Percentiles rank a stretch among this genome's conserved stretches.
Evolutionary conservation across 2,113 vertebrate genomes (phyloP).

Genomic region (Dasyornis broadbenti): DNA sequence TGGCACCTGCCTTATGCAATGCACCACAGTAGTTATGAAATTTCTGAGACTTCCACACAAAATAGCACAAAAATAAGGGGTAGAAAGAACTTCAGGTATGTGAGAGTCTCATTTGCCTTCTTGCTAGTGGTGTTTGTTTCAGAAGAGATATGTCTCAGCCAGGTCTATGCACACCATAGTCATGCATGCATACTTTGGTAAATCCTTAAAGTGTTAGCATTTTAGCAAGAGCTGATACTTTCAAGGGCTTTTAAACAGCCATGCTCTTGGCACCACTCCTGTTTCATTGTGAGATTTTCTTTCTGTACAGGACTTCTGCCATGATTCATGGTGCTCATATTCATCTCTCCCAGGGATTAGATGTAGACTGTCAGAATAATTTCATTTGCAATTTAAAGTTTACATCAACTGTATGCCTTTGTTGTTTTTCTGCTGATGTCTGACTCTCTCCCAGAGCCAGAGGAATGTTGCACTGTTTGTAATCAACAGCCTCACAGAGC

Average conservation of each 20-base stretch:
- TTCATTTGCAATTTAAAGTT: background rate
- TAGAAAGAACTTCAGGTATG: background rate
- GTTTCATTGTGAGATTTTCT: background rate
- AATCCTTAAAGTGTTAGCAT: background rate
- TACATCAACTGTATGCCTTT: background rate
- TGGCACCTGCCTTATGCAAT: background rate
- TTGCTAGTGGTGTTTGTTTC: background rate
- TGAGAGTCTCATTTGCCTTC: background rate
- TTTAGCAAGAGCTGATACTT: background rate
- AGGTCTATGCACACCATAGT: background rate
- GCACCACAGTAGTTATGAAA: background rate
- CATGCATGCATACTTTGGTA: background rate
- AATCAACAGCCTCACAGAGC: background rate
- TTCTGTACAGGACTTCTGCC: background rate
- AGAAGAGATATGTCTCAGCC: background rate
- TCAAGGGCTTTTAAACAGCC: background rate
- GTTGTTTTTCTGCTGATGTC: background rate
- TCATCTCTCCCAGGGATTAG: background rate
- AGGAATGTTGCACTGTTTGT: background rate
- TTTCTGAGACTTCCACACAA: background rate
- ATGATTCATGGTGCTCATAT: background rate
- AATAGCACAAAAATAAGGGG: background rate
- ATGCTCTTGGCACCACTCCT: background rate
- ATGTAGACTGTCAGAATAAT: background rate
- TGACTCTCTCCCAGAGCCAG: background rate